A percentile compares a stretch with the other conserved stretches of the same genome.
Conservation (phyloP, 2,113 vertebrate genomes). For the Verasper variegatus region DNA sequence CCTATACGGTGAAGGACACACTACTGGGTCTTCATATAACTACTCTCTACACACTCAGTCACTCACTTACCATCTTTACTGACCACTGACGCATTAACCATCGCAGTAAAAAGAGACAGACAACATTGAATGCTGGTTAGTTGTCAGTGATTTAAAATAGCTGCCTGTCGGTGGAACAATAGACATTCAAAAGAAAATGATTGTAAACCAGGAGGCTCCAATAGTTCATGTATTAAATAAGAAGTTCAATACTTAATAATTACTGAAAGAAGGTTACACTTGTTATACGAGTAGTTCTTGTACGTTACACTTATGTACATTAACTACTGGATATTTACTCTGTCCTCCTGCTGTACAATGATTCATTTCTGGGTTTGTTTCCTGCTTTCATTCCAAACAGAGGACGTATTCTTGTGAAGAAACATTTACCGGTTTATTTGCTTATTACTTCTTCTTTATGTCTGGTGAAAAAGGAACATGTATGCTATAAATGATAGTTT, state of each 20-base stretch:
- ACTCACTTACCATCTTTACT: constrained; percentile 92
- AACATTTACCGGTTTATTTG: neutral
- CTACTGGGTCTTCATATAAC: neutral
- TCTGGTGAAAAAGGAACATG: too few species aligned
- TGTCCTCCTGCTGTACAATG: neutral
- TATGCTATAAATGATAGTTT: too few species aligned
- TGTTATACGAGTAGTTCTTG: neutral
- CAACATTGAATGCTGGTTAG: constrained; percentile 68
- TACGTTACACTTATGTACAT: neutral
- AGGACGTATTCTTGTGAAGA: neutral
- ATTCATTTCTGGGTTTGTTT: constrained; percentile 1
- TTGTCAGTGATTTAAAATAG: constrained; percentile 15
- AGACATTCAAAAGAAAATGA: neutral
- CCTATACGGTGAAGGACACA: constrained; percentile 18
- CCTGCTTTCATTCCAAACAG: neutral
- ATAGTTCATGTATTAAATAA: neutral
- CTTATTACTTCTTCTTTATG: too few species aligned
- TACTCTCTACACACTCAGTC: constrained; percentile 74
- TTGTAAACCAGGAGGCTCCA: neutral
- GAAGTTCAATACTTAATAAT: neutral
- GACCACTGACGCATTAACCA: constrained; percentile 89
- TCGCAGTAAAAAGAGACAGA: constrained; percentile 82
- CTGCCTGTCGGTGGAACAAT: neutral
- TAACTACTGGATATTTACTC: neutral
- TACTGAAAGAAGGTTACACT: neutral